Evolutionary conservation across 2,888 invertebrate species (phyloP).

Genomic region (Folsomia candida): DNA sequence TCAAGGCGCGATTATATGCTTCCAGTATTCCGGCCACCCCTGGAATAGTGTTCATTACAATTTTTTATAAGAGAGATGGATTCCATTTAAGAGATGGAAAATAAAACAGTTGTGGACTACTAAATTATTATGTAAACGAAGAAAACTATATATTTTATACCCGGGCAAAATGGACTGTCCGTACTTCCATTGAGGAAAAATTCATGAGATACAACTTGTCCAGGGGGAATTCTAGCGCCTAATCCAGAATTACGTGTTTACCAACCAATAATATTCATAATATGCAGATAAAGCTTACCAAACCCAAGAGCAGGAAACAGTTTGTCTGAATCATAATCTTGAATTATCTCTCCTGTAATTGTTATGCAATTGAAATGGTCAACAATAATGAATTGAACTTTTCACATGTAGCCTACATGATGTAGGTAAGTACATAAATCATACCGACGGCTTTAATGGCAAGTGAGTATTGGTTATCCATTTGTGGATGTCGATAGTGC

Average conservation of each 20-base stretch:
- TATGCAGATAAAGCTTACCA: slow-evolving; percentile 42
- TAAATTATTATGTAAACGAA: too few relatives aligned
- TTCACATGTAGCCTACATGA: background rate
- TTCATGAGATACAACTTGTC: slow-evolving; percentile 56
- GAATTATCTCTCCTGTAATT: slow-evolving; percentile 54
- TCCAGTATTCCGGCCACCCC: slow-evolving; percentile 55
- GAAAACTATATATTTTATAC: too few relatives aligned
- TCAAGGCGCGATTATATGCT: slow-evolving; percentile 55
- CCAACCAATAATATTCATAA: slow-evolving; percentile 56
- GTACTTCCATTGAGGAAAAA: slow-evolving; percentile 56
- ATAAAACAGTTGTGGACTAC: too few relatives aligned
- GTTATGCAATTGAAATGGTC: background rate
- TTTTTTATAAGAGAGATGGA: too few relatives aligned
- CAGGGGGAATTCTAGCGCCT: slow-evolving; percentile 58
- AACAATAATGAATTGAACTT: background rate
- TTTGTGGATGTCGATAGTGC: slow-evolving; percentile 55
- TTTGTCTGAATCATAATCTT: slow-evolving; percentile 53
- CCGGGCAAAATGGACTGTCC: slow-evolving; percentile 55
- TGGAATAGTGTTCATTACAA: too few relatives aligned
- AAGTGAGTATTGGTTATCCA: slow-evolving; percentile 57
- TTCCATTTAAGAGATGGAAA: too few relatives aligned
- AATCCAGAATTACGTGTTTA: slow-evolving; percentile 59
- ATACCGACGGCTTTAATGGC: slow-evolving; percentile 57
- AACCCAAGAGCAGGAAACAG: slow-evolving; percentile 46
- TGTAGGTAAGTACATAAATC: slow-evolving; percentile 30